Percentiles rank a stretch among this genome's conserved stretches.
Conservation (phyloP, 2,888 invertebrate genomes). For the Fabriciana adippe region DNA sequence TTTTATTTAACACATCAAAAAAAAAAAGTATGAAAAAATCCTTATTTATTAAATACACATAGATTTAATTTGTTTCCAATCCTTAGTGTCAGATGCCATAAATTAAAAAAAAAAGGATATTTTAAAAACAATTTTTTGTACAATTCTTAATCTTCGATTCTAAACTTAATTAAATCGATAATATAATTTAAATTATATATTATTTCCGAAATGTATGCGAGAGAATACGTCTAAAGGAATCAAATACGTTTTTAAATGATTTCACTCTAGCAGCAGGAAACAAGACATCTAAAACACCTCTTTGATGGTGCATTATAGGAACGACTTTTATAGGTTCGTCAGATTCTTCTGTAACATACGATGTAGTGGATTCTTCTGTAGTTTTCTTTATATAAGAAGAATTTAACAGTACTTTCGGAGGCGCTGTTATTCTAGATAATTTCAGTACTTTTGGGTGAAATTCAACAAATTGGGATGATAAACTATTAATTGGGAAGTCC, state of each 20-base stretch:
- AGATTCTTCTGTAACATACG: slow-evolving; percentile 41
- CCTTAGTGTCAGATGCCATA: no score
- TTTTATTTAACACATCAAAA: no score
- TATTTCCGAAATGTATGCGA: slow-evolving; percentile 57
- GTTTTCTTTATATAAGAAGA: slow-evolving; percentile 37
- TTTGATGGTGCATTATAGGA: slow-evolving; percentile 48
- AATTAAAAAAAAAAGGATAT: no score
- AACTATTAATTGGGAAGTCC: slow-evolving; percentile 44
- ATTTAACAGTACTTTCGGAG: slow-evolving; percentile 44
- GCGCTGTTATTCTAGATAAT: slow-evolving; percentile 38
- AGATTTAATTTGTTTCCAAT: no score
- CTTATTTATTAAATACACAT: no score
- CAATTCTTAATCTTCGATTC: no score
- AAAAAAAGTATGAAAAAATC: no score
- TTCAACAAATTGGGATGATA: slow-evolving; percentile 49
- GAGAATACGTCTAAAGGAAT: slow-evolving; percentile 55
- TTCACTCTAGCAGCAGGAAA: slow-evolving; percentile 61
- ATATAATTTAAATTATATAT: slow-evolving; percentile 1
- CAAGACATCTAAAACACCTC: slow-evolving; percentile 63
- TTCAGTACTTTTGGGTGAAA: slow-evolving; percentile 43
- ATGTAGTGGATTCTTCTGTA: slow-evolving; percentile 17
- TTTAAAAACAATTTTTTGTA: no score
- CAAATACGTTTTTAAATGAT: slow-evolving; percentile 59
- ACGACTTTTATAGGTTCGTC: slow-evolving; percentile 45
- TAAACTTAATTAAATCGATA: no score